phyloP scores from a whole-genome alignment of 2,113 vertebrate genomes.

The Tyrannus savana region DNA sequence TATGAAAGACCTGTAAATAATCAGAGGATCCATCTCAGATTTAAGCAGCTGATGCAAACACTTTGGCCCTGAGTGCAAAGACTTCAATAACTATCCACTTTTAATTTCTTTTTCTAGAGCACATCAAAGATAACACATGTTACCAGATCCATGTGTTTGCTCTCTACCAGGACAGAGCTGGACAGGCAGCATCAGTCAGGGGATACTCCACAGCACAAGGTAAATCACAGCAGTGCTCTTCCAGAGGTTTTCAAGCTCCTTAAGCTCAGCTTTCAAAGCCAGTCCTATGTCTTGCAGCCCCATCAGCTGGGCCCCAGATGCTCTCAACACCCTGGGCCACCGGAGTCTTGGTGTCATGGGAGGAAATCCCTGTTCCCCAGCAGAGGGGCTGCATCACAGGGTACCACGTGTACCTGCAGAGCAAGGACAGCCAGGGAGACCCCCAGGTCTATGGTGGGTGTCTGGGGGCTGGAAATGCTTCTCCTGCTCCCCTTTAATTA shows the following conservation, averaged over 20 bases:
- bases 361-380: slow-evolving; percentile 45
- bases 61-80: not conserved
- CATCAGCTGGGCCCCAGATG: slow-evolving; percentile 59
- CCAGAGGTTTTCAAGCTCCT: fast-evolving
- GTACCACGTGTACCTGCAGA: slow-evolving; percentile 68
- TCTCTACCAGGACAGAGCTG: slow-evolving; percentile 23
- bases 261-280: not conserved
- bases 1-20: not conserved
- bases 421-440: not conserved
- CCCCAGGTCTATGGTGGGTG: slow-evolving; percentile 12
- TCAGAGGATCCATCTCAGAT: not conserved
- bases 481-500: fast-evolving
- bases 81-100: fast-evolving
- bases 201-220: slow-evolving; percentile 52
- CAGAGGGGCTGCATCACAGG: slow-evolving; percentile 68
- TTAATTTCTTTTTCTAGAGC: slow-evolving; percentile 25
- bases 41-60: not conserved
- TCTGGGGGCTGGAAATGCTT: not conserved
- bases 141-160: slow-evolving; percentile 67
- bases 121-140: slow-evolving; percentile 52
- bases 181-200: not conserved
- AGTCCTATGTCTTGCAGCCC: slow-evolving; percentile 13
- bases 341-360: slow-evolving; percentile 53
- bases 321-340: not conserved
- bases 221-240: not conserved